Percentiles rank a stretch among this genome's conserved stretches.
Conservation (phyloP, 2,113 vertebrate species). For the Marmota flaviventris region DNA sequence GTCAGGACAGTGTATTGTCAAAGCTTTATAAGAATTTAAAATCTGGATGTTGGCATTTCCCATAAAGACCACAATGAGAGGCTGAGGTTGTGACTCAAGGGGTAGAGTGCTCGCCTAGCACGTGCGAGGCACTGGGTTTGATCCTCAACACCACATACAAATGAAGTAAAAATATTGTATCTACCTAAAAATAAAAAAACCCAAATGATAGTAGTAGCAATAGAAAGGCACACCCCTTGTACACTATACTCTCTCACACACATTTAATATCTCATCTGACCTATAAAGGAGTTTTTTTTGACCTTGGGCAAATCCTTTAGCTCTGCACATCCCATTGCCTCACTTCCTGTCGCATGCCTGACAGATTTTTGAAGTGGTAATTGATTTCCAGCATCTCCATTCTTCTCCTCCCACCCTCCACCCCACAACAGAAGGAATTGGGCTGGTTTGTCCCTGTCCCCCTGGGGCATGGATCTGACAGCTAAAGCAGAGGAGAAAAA, state of each 20-base stretch:
- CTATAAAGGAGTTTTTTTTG: neutral
- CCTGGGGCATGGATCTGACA: neutral
- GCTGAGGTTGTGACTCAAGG: too few species aligned
- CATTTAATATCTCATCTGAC: neutral
- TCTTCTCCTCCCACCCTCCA: neutral
- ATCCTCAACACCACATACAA: too few species aligned
- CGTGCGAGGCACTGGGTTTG: too few species aligned
- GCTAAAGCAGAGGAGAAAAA: neutral
- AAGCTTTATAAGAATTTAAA: conserved; percentile 13
- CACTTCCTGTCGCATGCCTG: neutral
- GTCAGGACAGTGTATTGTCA: neutral
- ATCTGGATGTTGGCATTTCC: conserved; percentile 15
- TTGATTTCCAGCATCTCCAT: neutral
- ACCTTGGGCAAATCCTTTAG: neutral
- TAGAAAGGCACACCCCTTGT: neutral
- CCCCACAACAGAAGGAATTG: accelerated
- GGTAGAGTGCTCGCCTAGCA: too few species aligned
- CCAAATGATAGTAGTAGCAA: neutral
- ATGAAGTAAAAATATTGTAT: too few species aligned
- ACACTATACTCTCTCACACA: neutral
- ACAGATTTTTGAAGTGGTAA: neutral
- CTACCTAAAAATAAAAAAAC: too few species aligned
- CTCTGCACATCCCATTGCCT: neutral
- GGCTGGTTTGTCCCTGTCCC: neutral
- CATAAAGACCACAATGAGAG: neutral